Percentiles rank a stretch among this genome's conserved stretches.
Evolutionary conservation across 2,888 invertebrate species (phyloP).

Genomic region (Tinea semifulvella): DNA sequence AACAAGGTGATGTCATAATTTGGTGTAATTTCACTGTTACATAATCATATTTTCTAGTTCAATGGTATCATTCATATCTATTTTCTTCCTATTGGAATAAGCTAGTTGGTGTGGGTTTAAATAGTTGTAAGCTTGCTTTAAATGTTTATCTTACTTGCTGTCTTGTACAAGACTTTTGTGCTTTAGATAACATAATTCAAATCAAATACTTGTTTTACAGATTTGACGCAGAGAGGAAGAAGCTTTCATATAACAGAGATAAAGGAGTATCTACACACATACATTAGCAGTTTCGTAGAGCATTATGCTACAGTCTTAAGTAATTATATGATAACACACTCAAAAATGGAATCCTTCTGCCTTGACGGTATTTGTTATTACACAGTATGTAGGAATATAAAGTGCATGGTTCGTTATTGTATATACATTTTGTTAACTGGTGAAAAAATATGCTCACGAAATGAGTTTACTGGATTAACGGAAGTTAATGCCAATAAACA

Average conservation of each 20-base stretch:
- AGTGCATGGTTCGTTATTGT: slow-evolving; percentile 31
- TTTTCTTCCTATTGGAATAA: too few relatives aligned
- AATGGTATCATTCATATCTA: too few relatives aligned
- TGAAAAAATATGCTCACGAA: slow-evolving; percentile 27
- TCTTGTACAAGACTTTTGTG: too few relatives aligned
- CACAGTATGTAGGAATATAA: slow-evolving; percentile 26
- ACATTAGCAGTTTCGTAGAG: slow-evolving; percentile 17
- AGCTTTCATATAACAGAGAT: slow-evolving; percentile 4
- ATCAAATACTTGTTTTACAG: slow-evolving; percentile 24
- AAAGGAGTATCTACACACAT: not conserved
- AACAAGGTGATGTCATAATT: slow-evolving; percentile 25
- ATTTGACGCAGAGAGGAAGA: slow-evolving; percentile 21
- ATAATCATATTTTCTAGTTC: not conserved
- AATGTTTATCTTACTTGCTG: too few relatives aligned
- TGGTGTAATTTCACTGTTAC: not conserved
- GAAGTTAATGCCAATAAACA: not conserved
- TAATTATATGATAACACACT: slow-evolving; percentile 30
- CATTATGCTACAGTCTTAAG: slow-evolving; percentile 32
- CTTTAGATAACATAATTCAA: not conserved
- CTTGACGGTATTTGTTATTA: slow-evolving; percentile 37
- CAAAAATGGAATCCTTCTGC: slow-evolving; percentile 34
- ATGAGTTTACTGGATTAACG: not conserved
- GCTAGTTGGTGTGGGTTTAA: too few relatives aligned
- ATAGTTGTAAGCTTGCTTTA: too few relatives aligned
- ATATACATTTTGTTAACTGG: slow-evolving; percentile 34